Evolutionary conservation across 30 jellyfish, hydroid and myxozoan species (phyloP).

Genomic region (Aurelia aurita): DNA sequence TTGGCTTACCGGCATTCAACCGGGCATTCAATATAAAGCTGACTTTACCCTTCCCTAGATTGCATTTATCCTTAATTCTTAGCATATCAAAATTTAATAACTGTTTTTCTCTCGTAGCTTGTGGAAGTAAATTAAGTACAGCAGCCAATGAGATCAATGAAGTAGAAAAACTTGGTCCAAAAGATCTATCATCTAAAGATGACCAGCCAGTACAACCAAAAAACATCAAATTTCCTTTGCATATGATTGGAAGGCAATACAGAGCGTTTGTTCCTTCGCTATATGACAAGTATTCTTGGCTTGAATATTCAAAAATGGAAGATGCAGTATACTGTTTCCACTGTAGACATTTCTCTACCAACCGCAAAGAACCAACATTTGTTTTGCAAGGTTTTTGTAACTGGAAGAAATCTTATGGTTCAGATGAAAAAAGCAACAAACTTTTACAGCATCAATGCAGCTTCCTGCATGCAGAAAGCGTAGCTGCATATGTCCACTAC

Average conservation of each 20-base stretch:
- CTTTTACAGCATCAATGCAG: slow-evolving; percentile 33
- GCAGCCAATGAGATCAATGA: no score
- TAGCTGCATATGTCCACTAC: slow-evolving; percentile 39
- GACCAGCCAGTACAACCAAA: slow-evolving; percentile 12
- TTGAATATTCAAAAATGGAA: slow-evolving; percentile 36
- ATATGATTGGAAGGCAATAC: slow-evolving; percentile 18
- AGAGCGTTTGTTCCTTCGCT: slow-evolving; percentile 7
- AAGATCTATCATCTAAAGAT: slow-evolving; percentile 9
- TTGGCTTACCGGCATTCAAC: no score
- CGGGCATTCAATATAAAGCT: no score
- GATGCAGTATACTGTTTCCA: slow-evolving; percentile 41
- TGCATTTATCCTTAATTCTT: no score
- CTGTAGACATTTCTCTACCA: slow-evolving; percentile 16
- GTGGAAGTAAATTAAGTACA: no score
- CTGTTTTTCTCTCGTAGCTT: no score
- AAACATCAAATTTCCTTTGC: slow-evolving; percentile 13
- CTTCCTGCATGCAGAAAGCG: slow-evolving; percentile 35
- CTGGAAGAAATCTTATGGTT: slow-evolving; percentile 47
- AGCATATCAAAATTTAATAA: no score
- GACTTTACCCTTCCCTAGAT: no score
- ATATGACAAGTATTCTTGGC: slow-evolving; percentile 31
- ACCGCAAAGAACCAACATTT: slow-evolving; percentile 18
- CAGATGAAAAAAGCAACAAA: slow-evolving; percentile 9
- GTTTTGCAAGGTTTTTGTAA: slow-evolving; percentile 29
- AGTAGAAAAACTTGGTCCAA: no score